Percentiles rank a stretch among this genome's conserved stretches.
Evolutionary conservation across 1,140 invertebrate species (phyloP).

Genomic region (Teleopsis dalmanni): DNA sequence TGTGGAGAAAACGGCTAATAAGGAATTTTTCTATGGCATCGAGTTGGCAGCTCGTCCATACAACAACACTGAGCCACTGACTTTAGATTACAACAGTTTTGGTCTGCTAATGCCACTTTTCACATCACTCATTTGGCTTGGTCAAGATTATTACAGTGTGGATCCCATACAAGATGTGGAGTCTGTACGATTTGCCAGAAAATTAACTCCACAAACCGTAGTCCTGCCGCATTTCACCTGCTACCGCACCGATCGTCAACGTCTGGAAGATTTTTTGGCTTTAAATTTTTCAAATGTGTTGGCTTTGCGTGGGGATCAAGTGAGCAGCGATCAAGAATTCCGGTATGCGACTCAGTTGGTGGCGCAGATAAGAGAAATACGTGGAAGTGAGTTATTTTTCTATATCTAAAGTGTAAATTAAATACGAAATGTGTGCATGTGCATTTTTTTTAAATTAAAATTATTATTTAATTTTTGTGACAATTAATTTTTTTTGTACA

Average conservation of each 20-base stretch:
- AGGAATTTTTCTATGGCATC: conserved; percentile 16
- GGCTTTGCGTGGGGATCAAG: conserved; percentile 11
- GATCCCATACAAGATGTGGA: conserved; percentile 6
- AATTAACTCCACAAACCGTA: not conserved
- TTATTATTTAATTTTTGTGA: too few relatives aligned
- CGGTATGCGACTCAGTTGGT: conserved; percentile 10
- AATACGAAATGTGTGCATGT: not conserved
- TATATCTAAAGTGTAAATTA: not conserved
- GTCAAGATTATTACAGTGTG: conserved; percentile 8
- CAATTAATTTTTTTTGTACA: too few relatives aligned
- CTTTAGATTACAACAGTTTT: conserved; percentile 10
- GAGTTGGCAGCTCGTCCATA: conserved; percentile 8
- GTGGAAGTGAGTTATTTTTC: conserved; percentile 8
- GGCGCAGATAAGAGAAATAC: conserved; percentile 2
- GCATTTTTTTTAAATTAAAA: not conserved
- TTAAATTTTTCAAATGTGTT: conserved; percentile 13
- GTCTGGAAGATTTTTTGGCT: conserved; percentile 10
- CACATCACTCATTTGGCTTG: conserved; percentile 14
- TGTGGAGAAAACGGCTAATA: conserved; percentile 1
- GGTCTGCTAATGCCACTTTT: conserved; percentile 11
- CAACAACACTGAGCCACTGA: not conserved
- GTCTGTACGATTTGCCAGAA: conserved; percentile 2
- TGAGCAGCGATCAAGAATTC: conserved; percentile 5
- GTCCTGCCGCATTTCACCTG: conserved; percentile 16
- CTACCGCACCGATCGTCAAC: conserved; percentile 2